A percentile compares a stretch with the other conserved stretches of the same genome.
Evolutionary conservation across 1,140 invertebrate species (phyloP).

Genomic region (Eulimnadia texana): DNA sequence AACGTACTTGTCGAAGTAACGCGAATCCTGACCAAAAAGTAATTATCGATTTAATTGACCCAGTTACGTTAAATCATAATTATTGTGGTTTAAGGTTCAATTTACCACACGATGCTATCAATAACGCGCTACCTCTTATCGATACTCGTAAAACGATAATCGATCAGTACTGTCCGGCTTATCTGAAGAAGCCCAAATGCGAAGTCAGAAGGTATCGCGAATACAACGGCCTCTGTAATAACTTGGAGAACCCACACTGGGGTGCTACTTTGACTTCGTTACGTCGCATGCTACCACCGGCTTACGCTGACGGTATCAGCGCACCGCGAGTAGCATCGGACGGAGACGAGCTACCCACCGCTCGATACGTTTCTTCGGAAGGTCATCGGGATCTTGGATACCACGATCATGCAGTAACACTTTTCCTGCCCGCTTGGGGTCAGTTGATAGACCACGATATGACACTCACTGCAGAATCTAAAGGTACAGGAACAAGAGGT

Average conservation of each 20-base stretch:
- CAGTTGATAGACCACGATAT: conserved; percentile 40
- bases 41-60: neutral
- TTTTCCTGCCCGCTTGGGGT: conserved; percentile 36
- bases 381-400: conserved; percentile 33
- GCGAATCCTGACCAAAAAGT: conserved; percentile 11
- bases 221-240: conserved; percentile 36
- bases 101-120: conserved; percentile 26
- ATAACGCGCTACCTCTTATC: conserved; percentile 29
- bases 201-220: conserved; percentile 29
- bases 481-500: no score
- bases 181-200: conserved; percentile 28
- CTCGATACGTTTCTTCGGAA: conserved; percentile 31
- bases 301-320: conserved; percentile 38
- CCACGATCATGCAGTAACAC: conserved; percentile 34
- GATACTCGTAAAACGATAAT: conserved; percentile 30
- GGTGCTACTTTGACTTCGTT: conserved; percentile 28
- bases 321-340: conserved; percentile 1
- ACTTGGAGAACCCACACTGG: conserved; percentile 32
- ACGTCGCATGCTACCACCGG: conserved; percentile 43
- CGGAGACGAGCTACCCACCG: conserved; percentile 28
- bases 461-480: conserved; percentile 36
- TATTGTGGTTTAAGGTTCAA: conserved; percentile 23
- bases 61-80: neutral
- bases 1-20: conserved; percentile 10
- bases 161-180: conserved; percentile 29